Evolutionary conservation across 2,113 vertebrate genomes (phyloP), one percentile per base, ranked within the genome.

Genomic region (Odocoileus hemionus): DNA sequence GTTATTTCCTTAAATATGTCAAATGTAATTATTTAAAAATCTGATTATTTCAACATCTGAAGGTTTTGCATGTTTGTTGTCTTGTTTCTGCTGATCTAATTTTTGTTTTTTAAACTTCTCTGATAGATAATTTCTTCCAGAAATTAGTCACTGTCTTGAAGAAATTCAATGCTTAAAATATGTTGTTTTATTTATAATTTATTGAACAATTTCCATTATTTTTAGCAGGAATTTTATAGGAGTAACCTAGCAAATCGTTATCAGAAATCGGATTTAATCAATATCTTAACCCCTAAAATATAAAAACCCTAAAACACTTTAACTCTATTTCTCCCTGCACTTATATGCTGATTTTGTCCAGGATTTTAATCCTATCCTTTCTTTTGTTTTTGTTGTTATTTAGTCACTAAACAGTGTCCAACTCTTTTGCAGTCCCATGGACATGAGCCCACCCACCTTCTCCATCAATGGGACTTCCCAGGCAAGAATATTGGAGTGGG

Each of bases 331-430:
- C 11, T 57, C 11, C 39, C 23, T 74, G 74, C 25, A 89, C 4
- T 30, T 94, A 80, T 47, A 82, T 76, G 52, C 23, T 86, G 52
- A n/a, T 57, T 94, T 96, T 33, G 23, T 57, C 15, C 26, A 54
- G 30, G 15, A 55, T 94, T 95, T 96, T 89, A 76, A 89, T 60
- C 5, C 14, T 89, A 54, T 96, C 5, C 19, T 96, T 92, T 90
- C 55, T 76, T 76, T 76, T 76, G 39, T 30, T 76, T 12, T 25
- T 43, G 36, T 39, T 74, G 70, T 76, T 26, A 15, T 76, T 76
- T 76, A 26, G 23, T 43, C 6, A 0, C 39, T 39, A 70, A 70
- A 12, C n/a, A 76, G 36, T 76, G 23, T 76, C 39, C 23, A 43
- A 43, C 39, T 43, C 39, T 76, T 76, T 76, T 76, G 3, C 12